phyloP scores from a whole-genome alignment of 2,888 invertebrate genomes.

The Embidobia sp. region DNA sequence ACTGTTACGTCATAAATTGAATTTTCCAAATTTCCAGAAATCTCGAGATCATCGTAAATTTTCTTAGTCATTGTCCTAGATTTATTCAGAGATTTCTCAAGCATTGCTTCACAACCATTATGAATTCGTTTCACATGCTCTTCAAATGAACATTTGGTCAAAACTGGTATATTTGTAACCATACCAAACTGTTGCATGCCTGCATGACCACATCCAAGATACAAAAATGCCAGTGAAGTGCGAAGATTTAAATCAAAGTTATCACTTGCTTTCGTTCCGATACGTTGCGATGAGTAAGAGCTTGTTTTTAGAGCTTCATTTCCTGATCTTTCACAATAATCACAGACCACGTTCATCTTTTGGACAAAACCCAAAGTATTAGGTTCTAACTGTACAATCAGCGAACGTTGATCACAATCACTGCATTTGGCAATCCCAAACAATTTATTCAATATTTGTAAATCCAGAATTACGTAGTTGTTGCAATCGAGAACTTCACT shows the following conservation, averaged over 20 bases:
- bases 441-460: not conserved
- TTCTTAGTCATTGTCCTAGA: slow-evolving; percentile 1
- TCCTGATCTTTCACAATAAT: slow-evolving; percentile 27
- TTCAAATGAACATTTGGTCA: slow-evolving; percentile 4
- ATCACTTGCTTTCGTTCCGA: slow-evolving; percentile 8
- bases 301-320: slow-evolving; percentile 11
- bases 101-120: slow-evolving; percentile 15
- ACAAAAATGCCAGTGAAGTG: slow-evolving; percentile 17
- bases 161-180: slow-evolving; percentile 24
- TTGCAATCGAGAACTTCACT: no score
- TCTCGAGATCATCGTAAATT: slow-evolving; percentile 9
- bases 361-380: slow-evolving; percentile 16
- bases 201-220: slow-evolving; percentile 34
- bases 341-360: slow-evolving; percentile 17
- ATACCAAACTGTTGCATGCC: slow-evolving; percentile 32
- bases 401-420: slow-evolving; percentile 21
- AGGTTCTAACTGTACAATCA: slow-evolving; percentile 11
- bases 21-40: not conserved
- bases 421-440: slow-evolving; percentile 8
- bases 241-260: slow-evolving; percentile 33
- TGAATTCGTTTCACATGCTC: not conserved
- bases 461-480: not conserved
- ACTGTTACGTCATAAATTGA: not conserved
- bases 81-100: slow-evolving; percentile 1
- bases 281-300: slow-evolving; percentile 15